Conservation (phyloP, 2,113 vertebrate species). For the Hydropotes inermis region DNA sequence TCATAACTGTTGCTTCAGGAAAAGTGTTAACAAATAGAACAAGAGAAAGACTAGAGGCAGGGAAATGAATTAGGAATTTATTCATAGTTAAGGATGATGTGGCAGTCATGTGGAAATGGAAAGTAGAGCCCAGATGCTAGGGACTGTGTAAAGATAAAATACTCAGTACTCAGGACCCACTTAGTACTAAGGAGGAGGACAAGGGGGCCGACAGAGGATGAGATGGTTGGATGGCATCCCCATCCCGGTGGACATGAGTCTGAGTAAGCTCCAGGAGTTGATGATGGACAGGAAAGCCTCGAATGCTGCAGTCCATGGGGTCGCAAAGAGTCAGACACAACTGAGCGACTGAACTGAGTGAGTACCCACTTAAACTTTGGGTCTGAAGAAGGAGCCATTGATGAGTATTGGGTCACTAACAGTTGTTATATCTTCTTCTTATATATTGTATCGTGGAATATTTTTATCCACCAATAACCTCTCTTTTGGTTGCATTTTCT, state of each 20-base stretch:
- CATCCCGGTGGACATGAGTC: neutral
- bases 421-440: neutral
- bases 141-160: neutral
- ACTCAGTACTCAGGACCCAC: neutral
- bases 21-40: neutral
- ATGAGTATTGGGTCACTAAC: neutral
- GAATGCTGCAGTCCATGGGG: neutral
- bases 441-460: neutral
- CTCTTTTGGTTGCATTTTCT: neutral
- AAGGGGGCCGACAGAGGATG: neutral
- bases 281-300: neutral
- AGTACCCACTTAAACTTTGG: neutral
- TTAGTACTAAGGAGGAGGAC: neutral
- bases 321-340: neutral
- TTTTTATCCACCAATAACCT: neutral
- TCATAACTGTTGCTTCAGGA: neutral
- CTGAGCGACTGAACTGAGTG: neutral
- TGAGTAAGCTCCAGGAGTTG: neutral
- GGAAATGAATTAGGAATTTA: slow-evolving; percentile 16
- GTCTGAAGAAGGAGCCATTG: neutral
- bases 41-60: neutral
- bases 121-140: neutral
- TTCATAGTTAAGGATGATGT: neutral
- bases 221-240: neutral
- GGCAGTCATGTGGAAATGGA: neutral